Evolutionary conservation across 1,140 invertebrate species (phyloP).

Genomic region (Euglossa dilemma): DNA sequence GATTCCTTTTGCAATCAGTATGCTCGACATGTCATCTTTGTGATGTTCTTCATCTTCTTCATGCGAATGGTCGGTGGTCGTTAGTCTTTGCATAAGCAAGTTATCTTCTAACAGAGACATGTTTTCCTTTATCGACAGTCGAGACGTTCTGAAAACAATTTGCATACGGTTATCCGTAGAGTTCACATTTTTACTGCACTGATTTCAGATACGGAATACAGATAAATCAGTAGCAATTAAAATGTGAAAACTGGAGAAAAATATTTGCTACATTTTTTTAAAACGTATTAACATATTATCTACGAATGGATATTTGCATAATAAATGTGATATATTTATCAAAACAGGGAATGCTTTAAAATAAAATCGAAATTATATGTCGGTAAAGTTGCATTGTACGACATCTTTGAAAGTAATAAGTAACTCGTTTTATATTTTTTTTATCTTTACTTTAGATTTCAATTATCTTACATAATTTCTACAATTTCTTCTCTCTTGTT

Average conservation of each 20-base stretch:
- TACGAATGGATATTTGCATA: background rate
- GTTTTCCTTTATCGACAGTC: background rate
- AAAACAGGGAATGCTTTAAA: no score
- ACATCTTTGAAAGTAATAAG: background rate
- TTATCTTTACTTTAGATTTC: background rate
- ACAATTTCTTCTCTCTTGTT: background rate
- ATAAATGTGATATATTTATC: background rate
- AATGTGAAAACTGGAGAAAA: no score
- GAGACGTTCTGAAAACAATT: slow-evolving; percentile 4
- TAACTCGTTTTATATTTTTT: background rate
- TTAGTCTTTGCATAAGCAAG: background rate
- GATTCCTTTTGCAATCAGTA: slow-evolving; percentile 86
- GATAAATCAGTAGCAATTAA: background rate
- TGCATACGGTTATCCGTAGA: background rate
- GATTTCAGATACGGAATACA: background rate
- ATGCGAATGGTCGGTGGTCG: slow-evolving; percentile 26
- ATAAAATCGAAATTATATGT: background rate
- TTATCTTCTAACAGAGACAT: slow-evolving; percentile 36
- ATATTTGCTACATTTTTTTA: no score
- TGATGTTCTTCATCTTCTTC: slow-evolving; percentile 63
- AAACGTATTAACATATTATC: background rate
- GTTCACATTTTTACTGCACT: background rate
- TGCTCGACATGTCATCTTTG: slow-evolving; percentile 67
- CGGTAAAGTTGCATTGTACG: background rate
- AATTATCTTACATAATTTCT: background rate